Conservation (phyloP, 2,797 vertebrate genomes). For the Hipposideros larvatus region DNA sequence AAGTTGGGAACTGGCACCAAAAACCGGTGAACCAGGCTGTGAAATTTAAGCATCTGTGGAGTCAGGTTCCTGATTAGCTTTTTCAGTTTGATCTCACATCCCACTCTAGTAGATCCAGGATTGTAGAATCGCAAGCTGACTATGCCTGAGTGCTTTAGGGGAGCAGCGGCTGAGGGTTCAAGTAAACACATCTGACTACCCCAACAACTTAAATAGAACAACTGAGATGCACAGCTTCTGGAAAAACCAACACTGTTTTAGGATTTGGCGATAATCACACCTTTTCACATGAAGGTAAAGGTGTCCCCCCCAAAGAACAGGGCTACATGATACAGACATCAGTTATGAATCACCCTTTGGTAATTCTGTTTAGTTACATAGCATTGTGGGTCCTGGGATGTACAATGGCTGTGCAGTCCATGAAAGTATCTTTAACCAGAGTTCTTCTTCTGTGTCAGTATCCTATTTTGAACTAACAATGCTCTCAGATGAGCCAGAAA, state of each 20-base stretch:
- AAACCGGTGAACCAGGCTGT: background rate
- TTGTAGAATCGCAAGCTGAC: background rate
- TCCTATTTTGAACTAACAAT: conserved; percentile 86
- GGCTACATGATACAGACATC: conserved; percentile 49
- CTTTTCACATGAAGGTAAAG: conserved; percentile 56
- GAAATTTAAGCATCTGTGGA: conserved; percentile 43
- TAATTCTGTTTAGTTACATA: conserved; percentile 25
- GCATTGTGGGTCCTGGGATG: background rate
- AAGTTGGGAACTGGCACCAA: conserved; percentile 2
- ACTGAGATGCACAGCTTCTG: background rate
- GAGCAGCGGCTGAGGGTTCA: background rate
- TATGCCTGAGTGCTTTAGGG: background rate
- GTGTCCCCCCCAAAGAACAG: conserved; percentile 29
- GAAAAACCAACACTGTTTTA: background rate
- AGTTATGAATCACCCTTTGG: conserved; percentile 58
- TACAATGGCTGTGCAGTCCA: conserved; percentile 56
- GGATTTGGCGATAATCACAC: background rate
- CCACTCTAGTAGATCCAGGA: background rate
- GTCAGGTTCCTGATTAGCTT: conserved; percentile 44
- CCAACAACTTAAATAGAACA: background rate
- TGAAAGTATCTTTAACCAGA: conserved; percentile 74
- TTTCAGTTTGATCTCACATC: conserved; percentile 52
- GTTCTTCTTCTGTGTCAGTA: conserved; percentile 78
- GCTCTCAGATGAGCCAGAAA: conserved; percentile 86
- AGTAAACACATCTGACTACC: background rate